These are phyloP conservation scores for Gavia stellata DNA, from an alignment of 2,113 vertebrate species.

Conservation along the genomic window DNA sequence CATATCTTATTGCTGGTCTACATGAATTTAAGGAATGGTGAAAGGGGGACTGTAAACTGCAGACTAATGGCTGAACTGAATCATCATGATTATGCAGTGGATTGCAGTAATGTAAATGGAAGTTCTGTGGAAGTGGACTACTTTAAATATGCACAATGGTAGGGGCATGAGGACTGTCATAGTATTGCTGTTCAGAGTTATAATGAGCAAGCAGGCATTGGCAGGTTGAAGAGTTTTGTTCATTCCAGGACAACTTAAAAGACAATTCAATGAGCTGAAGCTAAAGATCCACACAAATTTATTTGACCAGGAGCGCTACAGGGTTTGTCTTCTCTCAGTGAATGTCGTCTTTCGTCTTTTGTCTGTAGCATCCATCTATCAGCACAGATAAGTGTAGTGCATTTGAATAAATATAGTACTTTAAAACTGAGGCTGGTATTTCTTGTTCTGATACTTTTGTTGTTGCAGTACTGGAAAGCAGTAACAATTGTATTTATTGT, in stretches of 20 bases:
- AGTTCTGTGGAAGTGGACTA: neutral
- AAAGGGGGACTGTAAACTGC: neutral
- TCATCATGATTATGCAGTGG: neutral
- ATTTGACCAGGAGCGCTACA: neutral
- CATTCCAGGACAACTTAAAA: conserved; percentile 13
- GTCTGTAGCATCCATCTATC: neutral
- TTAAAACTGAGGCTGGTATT: neutral
- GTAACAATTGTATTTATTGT: neutral
- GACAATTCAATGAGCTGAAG: neutral
- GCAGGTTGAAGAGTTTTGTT: neutral
- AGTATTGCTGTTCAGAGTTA: neutral
- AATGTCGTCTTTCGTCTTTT: neutral
- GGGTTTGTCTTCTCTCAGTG: neutral
- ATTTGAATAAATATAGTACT: neutral
- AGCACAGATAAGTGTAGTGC: neutral
- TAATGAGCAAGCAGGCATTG: neutral
- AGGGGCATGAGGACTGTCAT: neutral
- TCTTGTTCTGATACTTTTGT: neutral
- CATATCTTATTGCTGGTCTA: neutral
- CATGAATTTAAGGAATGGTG: neutral
- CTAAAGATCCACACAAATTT: neutral
- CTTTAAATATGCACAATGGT: neutral
- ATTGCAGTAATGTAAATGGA: neutral
- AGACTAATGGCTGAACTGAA: neutral
- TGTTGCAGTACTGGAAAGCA: neutral